Evolutionary conservation across 2,113 vertebrate genomes (phyloP).

Genomic region (Toxotes chatareus): DNA sequence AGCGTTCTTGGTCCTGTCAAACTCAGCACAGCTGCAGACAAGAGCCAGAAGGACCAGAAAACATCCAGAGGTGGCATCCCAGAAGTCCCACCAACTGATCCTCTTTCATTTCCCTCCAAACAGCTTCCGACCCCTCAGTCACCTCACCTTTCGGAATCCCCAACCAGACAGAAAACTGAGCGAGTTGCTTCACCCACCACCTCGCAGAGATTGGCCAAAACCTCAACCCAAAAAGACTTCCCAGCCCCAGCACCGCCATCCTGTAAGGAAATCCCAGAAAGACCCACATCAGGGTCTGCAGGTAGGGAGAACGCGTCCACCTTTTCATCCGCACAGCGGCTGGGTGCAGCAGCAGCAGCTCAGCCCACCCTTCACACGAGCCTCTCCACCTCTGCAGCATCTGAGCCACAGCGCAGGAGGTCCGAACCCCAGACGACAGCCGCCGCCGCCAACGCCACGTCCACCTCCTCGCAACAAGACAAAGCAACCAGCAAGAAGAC

Average conservation of each 20-base stretch:
- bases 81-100: slow-evolving; percentile 34
- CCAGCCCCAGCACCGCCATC: slow-evolving; percentile 17
- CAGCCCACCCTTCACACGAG: not conserved
- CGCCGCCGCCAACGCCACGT: not conserved
- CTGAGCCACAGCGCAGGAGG: slow-evolving; percentile 73
- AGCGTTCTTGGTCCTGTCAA: slow-evolving; percentile 85
- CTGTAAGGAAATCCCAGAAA: slow-evolving; percentile 51
- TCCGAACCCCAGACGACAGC: slow-evolving; percentile 70
- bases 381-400: slow-evolving; percentile 10
- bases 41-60: slow-evolving; percentile 74
- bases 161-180: slow-evolving; percentile 59
- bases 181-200: slow-evolving; percentile 17
- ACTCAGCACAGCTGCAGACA: slow-evolving; percentile 75
- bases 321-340: not conserved
- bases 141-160: slow-evolving; percentile 1
- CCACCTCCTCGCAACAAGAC: slow-evolving; percentile 74
- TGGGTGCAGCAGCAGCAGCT: slow-evolving; percentile 3
- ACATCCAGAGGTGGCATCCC: slow-evolving; percentile 34
- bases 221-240: slow-evolving; percentile 62
- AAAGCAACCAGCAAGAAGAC: slow-evolving; percentile 85
- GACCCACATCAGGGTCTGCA: slow-evolving; percentile 59
- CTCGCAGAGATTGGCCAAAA: slow-evolving; percentile 32
- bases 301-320: not conserved
- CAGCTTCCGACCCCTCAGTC: slow-evolving; percentile 35
- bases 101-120: slow-evolving; percentile 30